These are phyloP conservation scores for Spheniscus humboldti DNA, from an alignment of 2,797 vertebrate species.

Conservation along the genomic window DNA sequence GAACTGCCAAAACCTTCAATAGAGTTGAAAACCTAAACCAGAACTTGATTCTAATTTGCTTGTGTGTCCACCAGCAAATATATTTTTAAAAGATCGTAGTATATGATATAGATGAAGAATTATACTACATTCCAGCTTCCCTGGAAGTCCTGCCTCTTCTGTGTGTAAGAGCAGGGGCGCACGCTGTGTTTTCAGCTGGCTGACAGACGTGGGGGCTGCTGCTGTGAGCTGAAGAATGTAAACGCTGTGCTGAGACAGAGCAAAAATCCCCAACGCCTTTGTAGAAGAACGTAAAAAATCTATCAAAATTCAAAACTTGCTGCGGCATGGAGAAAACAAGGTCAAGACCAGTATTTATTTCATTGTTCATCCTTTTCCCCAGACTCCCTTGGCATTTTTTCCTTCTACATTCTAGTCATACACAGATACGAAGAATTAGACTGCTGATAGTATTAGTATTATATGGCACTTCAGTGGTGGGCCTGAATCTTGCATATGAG, in stretches of 20 bases:
- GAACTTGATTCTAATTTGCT: not conserved
- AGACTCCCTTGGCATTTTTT: not conserved
- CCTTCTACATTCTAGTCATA: not conserved
- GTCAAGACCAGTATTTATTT: not conserved
- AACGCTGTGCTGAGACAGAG: not conserved
- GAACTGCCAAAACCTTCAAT: not conserved
- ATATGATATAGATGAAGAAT: not conserved
- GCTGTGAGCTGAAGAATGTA: not conserved
- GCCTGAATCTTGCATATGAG: not conserved
- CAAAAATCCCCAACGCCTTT: not conserved
- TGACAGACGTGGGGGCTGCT: not conserved
- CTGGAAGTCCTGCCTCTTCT: not conserved
- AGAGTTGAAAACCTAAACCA: not conserved
- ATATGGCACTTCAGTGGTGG: not conserved
- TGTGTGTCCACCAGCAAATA: not conserved
- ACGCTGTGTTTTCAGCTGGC: fast-evolving
- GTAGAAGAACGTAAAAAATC: not conserved
- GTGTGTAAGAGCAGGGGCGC: not conserved
- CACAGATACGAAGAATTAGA: not conserved
- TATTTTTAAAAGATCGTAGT: not conserved
- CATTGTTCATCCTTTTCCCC: not conserved
- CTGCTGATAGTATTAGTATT: not conserved
- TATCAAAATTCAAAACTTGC: not conserved
- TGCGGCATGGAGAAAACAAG: not conserved
- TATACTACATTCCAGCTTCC: not conserved